Evolutionary conservation across 2,113 vertebrate species (phyloP).

Genomic region (Ahaetulla prasina): DNA sequence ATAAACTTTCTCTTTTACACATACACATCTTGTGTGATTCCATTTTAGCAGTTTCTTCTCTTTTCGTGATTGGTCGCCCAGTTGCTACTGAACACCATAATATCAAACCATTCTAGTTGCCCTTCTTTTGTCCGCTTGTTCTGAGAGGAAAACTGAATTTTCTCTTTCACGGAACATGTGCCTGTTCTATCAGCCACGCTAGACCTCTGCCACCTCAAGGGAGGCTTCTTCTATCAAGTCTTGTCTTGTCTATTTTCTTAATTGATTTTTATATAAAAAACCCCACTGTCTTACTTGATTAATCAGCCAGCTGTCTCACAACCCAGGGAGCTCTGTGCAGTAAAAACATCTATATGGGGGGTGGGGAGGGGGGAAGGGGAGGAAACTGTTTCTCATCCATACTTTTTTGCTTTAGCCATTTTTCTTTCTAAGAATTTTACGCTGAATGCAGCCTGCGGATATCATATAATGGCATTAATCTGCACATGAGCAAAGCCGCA

Average conservation of each 20-base stretch:
- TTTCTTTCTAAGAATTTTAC: slow-evolving; percentile 29
- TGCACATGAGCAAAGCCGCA: slow-evolving; percentile 15
- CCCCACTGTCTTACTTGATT: slow-evolving; percentile 30
- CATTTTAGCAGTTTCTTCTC: not conserved
- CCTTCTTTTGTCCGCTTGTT: slow-evolving; percentile 11
- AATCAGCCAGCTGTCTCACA: slow-evolving; percentile 14
- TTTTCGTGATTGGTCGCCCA: not conserved
- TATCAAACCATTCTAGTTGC: not conserved
- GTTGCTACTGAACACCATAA: not conserved
- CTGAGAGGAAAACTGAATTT: not conserved
- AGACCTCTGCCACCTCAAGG: slow-evolving; percentile 23
- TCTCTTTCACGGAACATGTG: not conserved
- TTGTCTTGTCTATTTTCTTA: slow-evolving; percentile 38
- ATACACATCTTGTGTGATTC: not conserved
- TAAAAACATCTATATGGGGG: not conserved
- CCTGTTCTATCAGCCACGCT: not conserved
- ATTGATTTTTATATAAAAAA: slow-evolving; percentile 33
- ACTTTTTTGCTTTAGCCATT: slow-evolving; percentile 32
- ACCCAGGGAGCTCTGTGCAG: not conserved
- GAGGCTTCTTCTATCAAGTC: slow-evolving; percentile 30
- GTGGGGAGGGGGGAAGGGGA: not conserved
- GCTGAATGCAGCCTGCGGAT: not conserved
- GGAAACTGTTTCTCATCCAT: slow-evolving; percentile 31
- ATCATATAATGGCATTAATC: slow-evolving; percentile 20
- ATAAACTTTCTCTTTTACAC: not conserved